Conservation (phyloP, 2,113 vertebrate genomes). For the Dicerorhinus sumatrensis region DNA sequence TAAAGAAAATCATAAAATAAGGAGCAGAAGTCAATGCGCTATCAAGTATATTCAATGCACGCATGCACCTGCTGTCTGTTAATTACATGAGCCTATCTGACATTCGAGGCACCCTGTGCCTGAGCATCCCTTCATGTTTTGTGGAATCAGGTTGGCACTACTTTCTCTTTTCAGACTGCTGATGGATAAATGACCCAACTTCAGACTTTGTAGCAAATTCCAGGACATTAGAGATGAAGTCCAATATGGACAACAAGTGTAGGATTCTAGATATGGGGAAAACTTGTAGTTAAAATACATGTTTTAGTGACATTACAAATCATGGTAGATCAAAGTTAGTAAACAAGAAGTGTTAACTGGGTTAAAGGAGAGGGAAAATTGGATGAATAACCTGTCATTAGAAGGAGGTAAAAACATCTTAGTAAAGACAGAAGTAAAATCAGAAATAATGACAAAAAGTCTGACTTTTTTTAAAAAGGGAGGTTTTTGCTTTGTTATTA, state of each 20-base stretch:
- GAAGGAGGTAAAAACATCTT: background rate
- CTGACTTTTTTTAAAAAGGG: background rate
- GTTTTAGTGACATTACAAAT: background rate
- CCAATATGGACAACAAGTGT: background rate
- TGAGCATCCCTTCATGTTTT: too few relatives aligned
- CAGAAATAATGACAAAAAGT: background rate
- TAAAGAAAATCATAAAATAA: background rate
- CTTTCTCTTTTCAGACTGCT: background rate
- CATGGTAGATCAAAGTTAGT: background rate
- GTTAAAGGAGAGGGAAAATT: too few relatives aligned
- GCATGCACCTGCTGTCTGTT: background rate
- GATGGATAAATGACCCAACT: background rate
- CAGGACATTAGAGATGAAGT: background rate
- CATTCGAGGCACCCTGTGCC: too few relatives aligned
- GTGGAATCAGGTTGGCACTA: rapidly evolving
- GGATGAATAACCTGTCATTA: background rate
- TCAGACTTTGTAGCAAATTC: background rate
- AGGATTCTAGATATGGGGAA: background rate
- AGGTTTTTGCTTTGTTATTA: background rate
- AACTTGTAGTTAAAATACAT: background rate
- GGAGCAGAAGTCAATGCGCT: rapidly evolving
- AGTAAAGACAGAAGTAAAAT: background rate
- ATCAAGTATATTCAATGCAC: background rate
- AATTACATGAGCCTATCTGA: too few relatives aligned
- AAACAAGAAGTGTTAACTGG: background rate